phyloP scores from a whole-genome alignment of 2,113 vertebrate species.

The Butorides virescens region DNA sequence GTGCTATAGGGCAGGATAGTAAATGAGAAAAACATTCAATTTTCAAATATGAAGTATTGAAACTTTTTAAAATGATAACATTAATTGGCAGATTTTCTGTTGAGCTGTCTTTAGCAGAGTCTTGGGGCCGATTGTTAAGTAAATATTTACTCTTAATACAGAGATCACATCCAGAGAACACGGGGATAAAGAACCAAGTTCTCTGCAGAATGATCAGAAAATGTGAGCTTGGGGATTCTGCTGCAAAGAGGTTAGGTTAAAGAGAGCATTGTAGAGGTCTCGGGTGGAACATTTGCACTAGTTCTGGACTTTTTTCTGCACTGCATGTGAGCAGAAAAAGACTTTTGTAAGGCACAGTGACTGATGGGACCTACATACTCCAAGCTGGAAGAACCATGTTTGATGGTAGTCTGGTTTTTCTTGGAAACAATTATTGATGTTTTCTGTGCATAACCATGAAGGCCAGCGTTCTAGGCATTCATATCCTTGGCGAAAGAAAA shows the following conservation, averaged over 20 bases:
- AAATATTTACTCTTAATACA: neutral
- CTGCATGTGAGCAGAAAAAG: neutral
- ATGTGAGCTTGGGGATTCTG: rapidly evolving
- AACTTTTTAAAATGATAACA: neutral
- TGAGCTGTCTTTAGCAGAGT: neutral
- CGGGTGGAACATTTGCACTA: neutral
- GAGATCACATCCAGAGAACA: neutral
- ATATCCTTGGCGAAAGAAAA: neutral
- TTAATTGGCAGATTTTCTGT: neutral
- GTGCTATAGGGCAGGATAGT: neutral
- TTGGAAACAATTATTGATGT: neutral
- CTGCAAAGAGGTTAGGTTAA: neutral
- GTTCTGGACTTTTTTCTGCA: neutral
- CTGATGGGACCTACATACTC: neutral
- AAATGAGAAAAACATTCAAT: neutral
- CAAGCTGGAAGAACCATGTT: neutral
- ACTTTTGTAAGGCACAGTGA: neutral
- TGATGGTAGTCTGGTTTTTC: neutral
- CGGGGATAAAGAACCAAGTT: rapidly evolving
- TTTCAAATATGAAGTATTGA: rapidly evolving
- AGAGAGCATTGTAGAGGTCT: neutral
- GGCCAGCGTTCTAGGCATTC: neutral
- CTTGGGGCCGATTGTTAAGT: neutral
- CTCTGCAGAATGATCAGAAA: neutral
- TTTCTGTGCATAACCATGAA: neutral